Percentiles rank a stretch among this genome's conserved stretches.
phyloP scores from a whole-genome alignment of 2,797 vertebrate genomes.

The Danio aesculapii region DNA sequence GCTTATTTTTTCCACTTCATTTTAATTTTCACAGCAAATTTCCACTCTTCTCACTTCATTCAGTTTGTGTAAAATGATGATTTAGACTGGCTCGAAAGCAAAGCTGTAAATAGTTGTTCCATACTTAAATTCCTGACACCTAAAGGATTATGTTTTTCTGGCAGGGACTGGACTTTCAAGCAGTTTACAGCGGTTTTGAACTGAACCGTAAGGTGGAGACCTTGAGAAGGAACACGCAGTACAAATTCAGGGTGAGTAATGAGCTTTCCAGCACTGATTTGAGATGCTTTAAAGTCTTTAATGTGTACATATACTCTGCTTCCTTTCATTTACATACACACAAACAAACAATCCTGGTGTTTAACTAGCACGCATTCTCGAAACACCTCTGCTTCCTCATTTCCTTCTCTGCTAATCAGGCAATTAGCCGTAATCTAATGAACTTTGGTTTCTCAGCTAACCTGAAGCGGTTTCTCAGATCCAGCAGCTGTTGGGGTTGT shows the following conservation, averaged over 20 bases:
- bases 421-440: conserved; percentile 33
- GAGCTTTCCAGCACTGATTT: not conserved
- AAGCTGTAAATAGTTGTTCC: not conserved
- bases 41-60: not conserved
- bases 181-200: conserved; percentile 97
- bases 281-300: not conserved
- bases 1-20: not conserved
- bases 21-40: not conserved
- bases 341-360: not conserved
- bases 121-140: not conserved
- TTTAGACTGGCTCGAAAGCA: not conserved
- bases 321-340: not conserved
- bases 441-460: conserved; percentile 8
- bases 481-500: conserved; percentile 9
- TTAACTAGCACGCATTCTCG: not conserved
- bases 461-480: conserved; percentile 22
- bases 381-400: conserved; percentile 10
- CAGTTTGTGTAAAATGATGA: too few species aligned
- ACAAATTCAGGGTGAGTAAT: conserved; percentile 96
- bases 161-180: conserved; percentile 94
- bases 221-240: conserved; percentile 96
- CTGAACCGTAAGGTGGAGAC: conserved; percentile 96
- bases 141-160: conserved; percentile 40
- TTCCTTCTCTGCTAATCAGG: conserved; percentile 13
- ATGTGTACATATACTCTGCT: not conserved